These are phyloP conservation scores for Laticauda laticaudata DNA, from an alignment of 2,113 vertebrate genomes.

Conservation along the genomic window DNA sequence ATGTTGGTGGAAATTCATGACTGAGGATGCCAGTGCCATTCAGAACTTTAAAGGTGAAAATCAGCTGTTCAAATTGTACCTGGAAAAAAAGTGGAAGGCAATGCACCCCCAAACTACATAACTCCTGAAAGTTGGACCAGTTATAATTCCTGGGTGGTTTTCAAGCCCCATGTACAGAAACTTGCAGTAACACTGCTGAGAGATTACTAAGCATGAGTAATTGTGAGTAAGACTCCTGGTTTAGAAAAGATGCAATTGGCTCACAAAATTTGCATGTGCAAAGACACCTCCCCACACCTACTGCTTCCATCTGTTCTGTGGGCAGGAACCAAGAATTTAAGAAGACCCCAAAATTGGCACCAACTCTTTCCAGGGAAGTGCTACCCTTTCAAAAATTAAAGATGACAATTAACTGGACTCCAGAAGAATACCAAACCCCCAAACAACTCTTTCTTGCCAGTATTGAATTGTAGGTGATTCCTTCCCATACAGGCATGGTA, in stretches of 20 bases:
- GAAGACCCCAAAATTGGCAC: neutral
- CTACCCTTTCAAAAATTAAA: neutral
- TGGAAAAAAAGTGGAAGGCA: neutral
- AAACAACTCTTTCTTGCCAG: neutral
- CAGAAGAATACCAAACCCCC: neutral
- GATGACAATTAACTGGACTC: neutral
- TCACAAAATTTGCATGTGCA: neutral
- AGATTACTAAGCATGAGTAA: neutral
- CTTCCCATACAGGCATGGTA: neutral
- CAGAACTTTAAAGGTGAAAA: neutral
- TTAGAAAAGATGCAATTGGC: neutral
- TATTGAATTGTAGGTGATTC: neutral
- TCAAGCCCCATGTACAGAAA: neutral
- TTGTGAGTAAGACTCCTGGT: neutral
- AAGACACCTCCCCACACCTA: neutral
- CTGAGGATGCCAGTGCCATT: neutral
- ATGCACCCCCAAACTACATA: neutral
- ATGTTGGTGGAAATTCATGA: neutral
- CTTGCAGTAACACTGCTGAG: neutral
- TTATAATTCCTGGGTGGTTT: neutral
- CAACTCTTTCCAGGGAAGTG: neutral
- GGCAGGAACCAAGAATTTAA: neutral
- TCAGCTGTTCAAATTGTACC: neutral
- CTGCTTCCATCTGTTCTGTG: neutral
- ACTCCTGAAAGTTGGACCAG: neutral